Percentiles rank a stretch among this genome's conserved stretches.
These are phyloP conservation scores for Ovis canadensis DNA, from an alignment of 2,113 vertebrate genomes.

Conservation along the genomic window DNA sequence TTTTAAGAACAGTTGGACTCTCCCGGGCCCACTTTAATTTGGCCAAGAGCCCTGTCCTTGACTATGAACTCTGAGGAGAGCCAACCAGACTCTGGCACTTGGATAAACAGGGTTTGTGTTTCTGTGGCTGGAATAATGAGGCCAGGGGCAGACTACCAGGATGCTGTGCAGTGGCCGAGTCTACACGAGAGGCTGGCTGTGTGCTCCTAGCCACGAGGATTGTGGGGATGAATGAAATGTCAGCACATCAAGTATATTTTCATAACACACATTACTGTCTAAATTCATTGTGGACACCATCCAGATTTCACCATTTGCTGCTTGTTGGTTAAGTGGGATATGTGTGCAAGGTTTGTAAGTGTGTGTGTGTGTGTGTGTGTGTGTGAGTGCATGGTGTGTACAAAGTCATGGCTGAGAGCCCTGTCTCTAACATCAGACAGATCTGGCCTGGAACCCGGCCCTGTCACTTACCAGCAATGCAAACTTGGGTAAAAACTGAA, in stretches of 20 bases:
- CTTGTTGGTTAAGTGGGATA: neutral
- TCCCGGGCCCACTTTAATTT: slow-evolving; percentile 55
- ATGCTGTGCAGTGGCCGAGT: rapidly evolving
- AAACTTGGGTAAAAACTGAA: neutral
- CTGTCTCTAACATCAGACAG: neutral
- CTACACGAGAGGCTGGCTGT: rapidly evolving
- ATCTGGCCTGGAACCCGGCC: neutral
- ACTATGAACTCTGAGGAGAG: slow-evolving; percentile 44
- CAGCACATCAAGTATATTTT: neutral
- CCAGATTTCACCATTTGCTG: neutral
- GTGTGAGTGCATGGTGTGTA: neutral
- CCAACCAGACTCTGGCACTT: neutral
- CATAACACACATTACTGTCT: neutral
- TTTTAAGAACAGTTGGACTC: slow-evolving; percentile 54
- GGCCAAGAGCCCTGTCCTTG: slow-evolving; percentile 66
- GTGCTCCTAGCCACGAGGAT: neutral
- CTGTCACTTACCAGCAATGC: neutral
- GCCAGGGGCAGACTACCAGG: neutral
- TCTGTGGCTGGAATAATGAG: neutral
- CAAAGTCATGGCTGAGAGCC: neutral
- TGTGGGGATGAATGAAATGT: neutral
- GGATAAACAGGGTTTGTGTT: neutral
- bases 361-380: no score
- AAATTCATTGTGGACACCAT: neutral
- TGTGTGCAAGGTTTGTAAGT: no score